Evolutionary conservation across 1,140 invertebrate genomes (phyloP), one percentile per base, ranked within the genome.

Genomic region (Magallana angulata): DNA sequence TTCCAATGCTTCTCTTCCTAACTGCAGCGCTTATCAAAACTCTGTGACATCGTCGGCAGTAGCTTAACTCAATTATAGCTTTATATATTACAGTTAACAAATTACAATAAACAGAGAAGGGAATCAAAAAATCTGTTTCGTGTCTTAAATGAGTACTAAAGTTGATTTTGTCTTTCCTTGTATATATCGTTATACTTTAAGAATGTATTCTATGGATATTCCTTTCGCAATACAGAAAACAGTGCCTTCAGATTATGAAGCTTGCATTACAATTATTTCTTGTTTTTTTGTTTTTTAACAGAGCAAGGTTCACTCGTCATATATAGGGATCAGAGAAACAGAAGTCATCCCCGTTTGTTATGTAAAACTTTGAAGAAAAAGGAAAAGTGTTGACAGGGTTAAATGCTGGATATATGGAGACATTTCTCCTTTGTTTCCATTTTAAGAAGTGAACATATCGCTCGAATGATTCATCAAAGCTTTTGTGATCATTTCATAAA

Each of bases 401-500:
- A 76, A 76, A 76, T 4, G 7, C 24, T 18, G 68, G 68, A 30
- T 36, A 48, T 48, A 11, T 36, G 68, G 68, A 36, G 24, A 76
- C 68, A 24, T 24, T 76, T 76, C 68, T 76, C 24, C 68, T 36
- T 76, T 76, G 68, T 76, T 76, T 8, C 1, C 24, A 30, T 11
- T 76, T 76, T 76, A 76, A 9, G 24, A 76, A 76, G 24, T 30
- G 68, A 30, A 76, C 68, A 12, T 36, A 30, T 76, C 68, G 68
- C 68, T 76, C 36, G 68, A 76, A 76, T 76, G 68, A 76, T 76
- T 76, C 68, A 76, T 76, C 68, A 76, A 9, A 36, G 7, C 68
- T 76, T 76, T 76, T 76, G 68, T 76, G 68, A 36, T 30, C 68
- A 76, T 76, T 76, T 76, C 68, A 76, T 76, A 76, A 76, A 62